A percentile compares a stretch with the other conserved stretches of the same genome.
Evolutionary conservation across 2,797 vertebrate genomes (phyloP).

Genomic region (Hemibagrus guttatus): DNA sequence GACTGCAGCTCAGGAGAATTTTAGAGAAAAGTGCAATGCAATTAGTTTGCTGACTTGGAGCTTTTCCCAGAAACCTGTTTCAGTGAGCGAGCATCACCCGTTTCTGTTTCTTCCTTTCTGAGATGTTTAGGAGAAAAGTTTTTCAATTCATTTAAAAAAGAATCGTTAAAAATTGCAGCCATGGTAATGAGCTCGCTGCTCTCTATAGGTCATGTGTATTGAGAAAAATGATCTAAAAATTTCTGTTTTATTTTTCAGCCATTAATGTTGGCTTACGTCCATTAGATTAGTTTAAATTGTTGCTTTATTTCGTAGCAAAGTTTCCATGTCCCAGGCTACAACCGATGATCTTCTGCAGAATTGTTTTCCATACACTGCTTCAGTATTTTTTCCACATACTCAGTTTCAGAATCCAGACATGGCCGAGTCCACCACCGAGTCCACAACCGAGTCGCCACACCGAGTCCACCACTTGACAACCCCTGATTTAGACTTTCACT

Average conservation of each 20-base stretch:
- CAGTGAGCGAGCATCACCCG: background rate
- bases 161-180: no score
- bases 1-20: slow-evolving; percentile 37
- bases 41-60: slow-evolving; percentile 52
- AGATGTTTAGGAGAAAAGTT: background rate
- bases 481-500: background rate
- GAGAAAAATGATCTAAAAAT: background rate
- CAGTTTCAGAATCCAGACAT: background rate
- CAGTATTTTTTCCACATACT: background rate
- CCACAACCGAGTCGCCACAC: background rate
- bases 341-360: background rate
- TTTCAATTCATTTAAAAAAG: background rate
- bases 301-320: background rate
- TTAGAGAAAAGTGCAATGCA: slow-evolving; percentile 38
- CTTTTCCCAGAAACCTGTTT: slow-evolving; percentile 53
- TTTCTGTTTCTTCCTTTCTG: background rate
- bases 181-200: background rate
- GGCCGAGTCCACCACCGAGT: background rate
- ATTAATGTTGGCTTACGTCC: background rate
- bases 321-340: no score
- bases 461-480: background rate
- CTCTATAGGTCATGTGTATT: background rate
- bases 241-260: background rate
- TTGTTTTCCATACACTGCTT: no score
- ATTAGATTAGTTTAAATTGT: background rate